phyloP scores from a whole-genome alignment of 2,888 invertebrate species.

The Minunthozetes semirufus region DNA sequence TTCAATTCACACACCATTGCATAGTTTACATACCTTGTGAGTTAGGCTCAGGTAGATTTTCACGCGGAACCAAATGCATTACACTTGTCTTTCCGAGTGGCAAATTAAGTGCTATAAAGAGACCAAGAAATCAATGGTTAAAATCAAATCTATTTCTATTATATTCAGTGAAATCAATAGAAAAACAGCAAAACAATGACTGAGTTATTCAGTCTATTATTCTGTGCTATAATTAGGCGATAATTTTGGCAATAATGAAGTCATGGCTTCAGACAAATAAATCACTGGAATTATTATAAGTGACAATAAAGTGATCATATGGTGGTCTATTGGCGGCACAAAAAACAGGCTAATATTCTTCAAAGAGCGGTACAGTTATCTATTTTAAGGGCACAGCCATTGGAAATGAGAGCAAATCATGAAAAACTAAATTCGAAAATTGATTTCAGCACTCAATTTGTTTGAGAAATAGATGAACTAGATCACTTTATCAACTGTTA shows the following conservation, averaged over 20 bases:
- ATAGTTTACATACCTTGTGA: conserved; percentile 43
- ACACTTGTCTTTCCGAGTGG: conserved; percentile 96
- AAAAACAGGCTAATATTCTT: neutral
- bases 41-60: conserved; percentile 98
- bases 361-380: too few species aligned
- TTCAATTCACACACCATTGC: too few species aligned
- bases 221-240: neutral
- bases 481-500: too few species aligned
- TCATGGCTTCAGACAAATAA: neutral
- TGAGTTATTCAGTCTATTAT: neutral
- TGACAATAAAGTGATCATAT: neutral
- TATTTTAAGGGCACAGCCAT: too few species aligned
- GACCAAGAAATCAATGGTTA: conserved; percentile 36
- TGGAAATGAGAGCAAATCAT: too few species aligned
- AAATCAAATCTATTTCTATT: neutral
- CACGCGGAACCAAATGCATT: conserved; percentile 99
- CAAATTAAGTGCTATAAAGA: conserved; percentile 75
- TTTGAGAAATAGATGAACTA: too few species aligned
- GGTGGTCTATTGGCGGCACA: neutral
- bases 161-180: neutral
- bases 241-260: neutral
- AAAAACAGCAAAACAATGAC: neutral
- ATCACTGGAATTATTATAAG: neutral
- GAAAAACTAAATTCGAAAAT: too few species aligned
- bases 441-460: too few species aligned